These are phyloP conservation scores for Spodoptera picta DNA, from an alignment of 2,888 invertebrate genomes.

Conservation along the genomic window DNA sequence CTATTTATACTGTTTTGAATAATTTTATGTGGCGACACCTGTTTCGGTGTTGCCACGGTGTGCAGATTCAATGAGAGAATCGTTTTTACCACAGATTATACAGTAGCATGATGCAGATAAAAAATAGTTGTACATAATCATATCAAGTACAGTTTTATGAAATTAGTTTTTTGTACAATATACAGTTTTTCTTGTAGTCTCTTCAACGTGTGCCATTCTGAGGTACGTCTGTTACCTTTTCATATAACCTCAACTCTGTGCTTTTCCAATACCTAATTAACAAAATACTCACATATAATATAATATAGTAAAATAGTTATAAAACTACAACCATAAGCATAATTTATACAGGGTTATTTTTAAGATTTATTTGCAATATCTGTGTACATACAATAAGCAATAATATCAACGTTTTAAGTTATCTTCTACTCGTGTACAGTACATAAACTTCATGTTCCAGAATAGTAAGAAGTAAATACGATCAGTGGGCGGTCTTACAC, in stretches of 20 bases:
- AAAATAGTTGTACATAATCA: slow-evolving; percentile 81
- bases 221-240: slow-evolving; percentile 82
- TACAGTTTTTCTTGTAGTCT: slow-evolving; percentile 80
- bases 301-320: slow-evolving; percentile 81
- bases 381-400: slow-evolving; percentile 59
- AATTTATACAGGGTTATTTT: slow-evolving; percentile 88
- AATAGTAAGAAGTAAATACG: slow-evolving; percentile 35
- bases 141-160: slow-evolving; percentile 85
- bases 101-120: slow-evolving; percentile 60
- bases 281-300: slow-evolving; percentile 82
- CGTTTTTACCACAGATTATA: slow-evolving; percentile 62
- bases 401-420: slow-evolving; percentile 51
- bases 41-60: slow-evolving; percentile 33
- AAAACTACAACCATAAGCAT: slow-evolving; percentile 84
- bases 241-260: slow-evolving; percentile 82
- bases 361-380: slow-evolving; percentile 71
- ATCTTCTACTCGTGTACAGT: slow-evolving; percentile 40
- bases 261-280: slow-evolving; percentile 81
- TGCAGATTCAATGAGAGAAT: slow-evolving; percentile 49
- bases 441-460: slow-evolving; percentile 39
- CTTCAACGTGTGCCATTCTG: slow-evolving; percentile 84
- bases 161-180: slow-evolving; percentile 78
- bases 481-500: slow-evolving; percentile 49
- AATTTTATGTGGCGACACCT: slow-evolving; percentile 53
- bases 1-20: slow-evolving; percentile 68